Percentiles rank a stretch among this genome's conserved stretches.
Evolutionary conservation across 2,113 vertebrate species (phyloP).

Genomic region (Toxostoma redivivum): DNA sequence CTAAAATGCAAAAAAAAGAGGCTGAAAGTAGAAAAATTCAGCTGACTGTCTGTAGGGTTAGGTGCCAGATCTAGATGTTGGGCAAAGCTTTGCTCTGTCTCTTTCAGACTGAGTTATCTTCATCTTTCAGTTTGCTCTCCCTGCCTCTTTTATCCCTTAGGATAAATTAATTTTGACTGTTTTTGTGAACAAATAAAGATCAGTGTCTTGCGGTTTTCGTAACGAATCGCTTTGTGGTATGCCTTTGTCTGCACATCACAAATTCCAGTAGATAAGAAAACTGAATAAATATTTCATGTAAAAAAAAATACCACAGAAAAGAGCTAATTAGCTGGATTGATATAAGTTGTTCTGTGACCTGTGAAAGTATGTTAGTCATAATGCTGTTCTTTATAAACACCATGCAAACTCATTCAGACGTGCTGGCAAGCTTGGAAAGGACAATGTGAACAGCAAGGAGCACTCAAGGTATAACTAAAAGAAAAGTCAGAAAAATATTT

Average conservation of each 20-base stretch:
- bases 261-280: slow-evolving; percentile 39
- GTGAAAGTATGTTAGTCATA: slow-evolving; percentile 2
- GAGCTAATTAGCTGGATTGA: slow-evolving; percentile 28
- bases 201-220: slow-evolving; percentile 10
- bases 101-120: slow-evolving; percentile 12
- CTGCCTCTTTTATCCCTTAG: background rate
- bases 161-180: slow-evolving; percentile 8
- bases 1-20: background rate
- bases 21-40: background rate
- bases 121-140: background rate
- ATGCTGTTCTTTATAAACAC: slow-evolving; percentile 15
- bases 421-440: background rate
- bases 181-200: slow-evolving; percentile 37
- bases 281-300: background rate
- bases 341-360: slow-evolving; percentile 25
- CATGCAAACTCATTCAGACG: background rate
- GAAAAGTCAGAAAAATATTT: background rate
- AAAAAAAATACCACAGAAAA: slow-evolving; percentile 1
- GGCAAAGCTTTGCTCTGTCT: background rate
- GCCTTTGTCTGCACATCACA: slow-evolving; percentile 25
- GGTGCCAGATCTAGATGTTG: background rate
- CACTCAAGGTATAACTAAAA: background rate
- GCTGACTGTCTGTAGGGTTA: background rate
- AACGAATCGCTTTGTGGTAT: background rate
- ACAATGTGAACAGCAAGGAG: background rate